phyloP scores from a whole-genome alignment of 2,113 vertebrate genomes.

The Ascaphus truei region DNA sequence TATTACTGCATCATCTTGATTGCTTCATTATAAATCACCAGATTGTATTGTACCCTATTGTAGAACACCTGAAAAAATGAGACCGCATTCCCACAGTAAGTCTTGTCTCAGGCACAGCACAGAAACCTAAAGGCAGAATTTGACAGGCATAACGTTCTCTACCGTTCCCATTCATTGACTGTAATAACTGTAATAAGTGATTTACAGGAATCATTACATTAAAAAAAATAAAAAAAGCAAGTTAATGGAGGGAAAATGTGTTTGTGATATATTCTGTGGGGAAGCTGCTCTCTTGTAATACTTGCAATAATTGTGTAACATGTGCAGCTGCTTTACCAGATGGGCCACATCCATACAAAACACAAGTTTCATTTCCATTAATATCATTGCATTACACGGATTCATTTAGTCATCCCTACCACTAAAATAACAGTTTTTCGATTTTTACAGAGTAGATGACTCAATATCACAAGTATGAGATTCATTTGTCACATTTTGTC shows the following conservation, averaged over 20 bases:
- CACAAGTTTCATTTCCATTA: conserved; percentile 64
- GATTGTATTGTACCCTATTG: no score
- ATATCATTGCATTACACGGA: conserved; percentile 21
- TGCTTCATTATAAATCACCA: no score
- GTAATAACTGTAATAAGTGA: background rate
- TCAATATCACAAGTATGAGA: conserved; percentile 1
- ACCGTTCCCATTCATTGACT: no score
- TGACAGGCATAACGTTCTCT: no score
- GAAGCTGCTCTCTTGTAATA: background rate
- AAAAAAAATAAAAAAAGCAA: background rate
- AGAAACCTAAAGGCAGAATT: no score
- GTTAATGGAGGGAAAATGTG: background rate
- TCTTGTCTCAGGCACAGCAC: no score
- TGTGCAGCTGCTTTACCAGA: conserved; percentile 45
- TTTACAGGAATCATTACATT: background rate
- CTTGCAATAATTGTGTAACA: conserved; percentile 56
- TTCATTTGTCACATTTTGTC: background rate
- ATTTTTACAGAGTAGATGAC: conserved; percentile 5
- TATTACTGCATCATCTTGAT: no score
- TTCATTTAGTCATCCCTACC: conserved; percentile 27
- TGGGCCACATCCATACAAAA: conserved; percentile 44
- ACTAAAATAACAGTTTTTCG: background rate
- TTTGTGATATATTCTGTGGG: background rate
- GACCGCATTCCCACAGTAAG: no score
- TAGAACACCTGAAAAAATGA: no score